Evolutionary conservation across 2,888 invertebrate species (phyloP), one percentile per base, ranked within the genome.

Genomic region (Melanophora roralis): DNA sequence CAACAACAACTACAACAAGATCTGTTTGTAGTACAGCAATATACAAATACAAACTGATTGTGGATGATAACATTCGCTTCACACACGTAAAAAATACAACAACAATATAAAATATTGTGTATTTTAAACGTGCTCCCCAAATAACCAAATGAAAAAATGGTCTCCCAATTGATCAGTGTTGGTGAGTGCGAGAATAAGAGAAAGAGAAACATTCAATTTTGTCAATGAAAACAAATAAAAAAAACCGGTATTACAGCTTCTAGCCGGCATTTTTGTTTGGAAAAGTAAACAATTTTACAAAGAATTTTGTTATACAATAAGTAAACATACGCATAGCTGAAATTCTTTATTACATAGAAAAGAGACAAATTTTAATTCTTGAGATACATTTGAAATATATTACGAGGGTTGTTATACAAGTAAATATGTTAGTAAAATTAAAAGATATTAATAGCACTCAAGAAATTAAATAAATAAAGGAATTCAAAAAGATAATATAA

Each of bases 241-340:
- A 60, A 72, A 72, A 72, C 71, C 71, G 71, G 71, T 72, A 72
- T 72, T 62, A 16, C 21, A 23, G 14, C 40, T 32, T 5, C 51
- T 45, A 34, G 60, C 71, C 71, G 71, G 71, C 62, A 32, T 62
- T 62, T 62, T 0, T 21, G 14, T n/a, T n/a, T n/a, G n/a, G n/a
- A n/a, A n/a, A n/a, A n/a, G n/a, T n/a, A n/a, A n/a, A n/a, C n/a
- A n/a, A n/a, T n/a, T 47, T 11, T 36, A n/a, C n/a, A 32, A n/a
- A 38, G 2, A 12, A 34, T 40, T 40, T 14, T 1, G 40, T 60
- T 14, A 51, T 71, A 43, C 59, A 36, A 45, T 43, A 53, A 19
- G 16, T 40, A 69, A 69, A 59, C 32, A 38, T n/a, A n/a, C n/a
- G 8, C 43, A 59, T 6, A 45, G 1, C 11, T 34, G 9, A 45